These are phyloP conservation scores for Volucella inanis DNA, from an alignment of 2,888 invertebrate genomes.

Conservation along the genomic window DNA sequence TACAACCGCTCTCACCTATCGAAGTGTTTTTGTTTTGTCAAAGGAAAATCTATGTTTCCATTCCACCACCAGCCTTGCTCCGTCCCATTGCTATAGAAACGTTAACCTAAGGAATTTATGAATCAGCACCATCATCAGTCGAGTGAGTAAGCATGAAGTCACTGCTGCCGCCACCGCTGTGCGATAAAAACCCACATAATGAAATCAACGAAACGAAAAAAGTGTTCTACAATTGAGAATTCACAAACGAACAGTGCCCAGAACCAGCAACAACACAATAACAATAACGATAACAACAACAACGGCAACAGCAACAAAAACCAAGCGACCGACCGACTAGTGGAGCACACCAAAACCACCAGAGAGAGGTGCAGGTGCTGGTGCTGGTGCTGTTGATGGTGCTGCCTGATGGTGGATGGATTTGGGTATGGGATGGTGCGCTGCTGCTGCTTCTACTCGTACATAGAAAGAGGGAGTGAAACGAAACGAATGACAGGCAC, in stretches of 20 bases:
- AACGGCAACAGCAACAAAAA: neutral
- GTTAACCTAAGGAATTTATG: constrained; percentile 65
- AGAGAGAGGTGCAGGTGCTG: neutral
- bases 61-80: constrained; percentile 9
- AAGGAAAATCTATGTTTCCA: neutral
- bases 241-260: constrained; percentile 18
- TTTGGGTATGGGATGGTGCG: too few species aligned
- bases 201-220: constrained; percentile 62
- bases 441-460: too few species aligned
- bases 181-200: constrained; percentile 72
- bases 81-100: constrained; percentile 4
- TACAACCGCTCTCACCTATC: too few species aligned
- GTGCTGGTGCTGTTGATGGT: constrained; percentile 42
- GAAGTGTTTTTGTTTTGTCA: neutral
- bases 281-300: neutral
- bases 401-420: constrained; percentile 34
- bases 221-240: constrained; percentile 54
- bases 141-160: constrained; percentile 67
- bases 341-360: constrained; percentile 50
- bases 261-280: constrained; percentile 23
- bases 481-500: constrained; percentile 74
- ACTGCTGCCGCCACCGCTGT: constrained; percentile 30
- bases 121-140: constrained; percentile 64
- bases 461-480: constrained; percentile 67
- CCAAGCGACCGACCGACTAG: constrained; percentile 28